Percentiles rank a stretch among this genome's conserved stretches.
These are phyloP conservation scores for Norana najaformis DNA, from an alignment of 2,888 invertebrate species.

Conservation along the genomic window DNA sequence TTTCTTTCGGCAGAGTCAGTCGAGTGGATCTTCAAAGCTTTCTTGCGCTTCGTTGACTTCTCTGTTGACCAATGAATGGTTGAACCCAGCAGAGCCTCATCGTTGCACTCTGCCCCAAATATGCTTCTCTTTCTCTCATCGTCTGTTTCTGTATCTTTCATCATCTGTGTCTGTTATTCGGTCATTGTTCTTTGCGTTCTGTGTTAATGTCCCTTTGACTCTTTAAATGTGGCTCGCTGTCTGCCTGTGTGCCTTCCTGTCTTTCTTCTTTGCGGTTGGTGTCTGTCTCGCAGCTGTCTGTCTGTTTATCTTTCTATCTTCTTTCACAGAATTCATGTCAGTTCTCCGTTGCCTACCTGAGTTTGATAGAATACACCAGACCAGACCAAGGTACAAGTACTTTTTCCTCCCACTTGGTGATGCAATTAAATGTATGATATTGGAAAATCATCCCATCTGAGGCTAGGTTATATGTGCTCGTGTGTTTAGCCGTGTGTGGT, in stretches of 20 bases:
- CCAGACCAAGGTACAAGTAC: not conserved
- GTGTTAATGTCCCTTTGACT: not conserved
- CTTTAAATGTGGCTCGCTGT: not conserved
- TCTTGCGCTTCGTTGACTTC: not conserved
- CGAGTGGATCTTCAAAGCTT: not conserved
- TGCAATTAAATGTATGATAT: not conserved
- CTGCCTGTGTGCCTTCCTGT: not conserved
- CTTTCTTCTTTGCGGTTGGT: not conserved
- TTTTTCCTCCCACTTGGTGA: not conserved
- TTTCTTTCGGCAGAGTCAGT: not conserved
- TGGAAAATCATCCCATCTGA: not conserved
- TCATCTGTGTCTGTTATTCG: not conserved
- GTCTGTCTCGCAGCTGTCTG: not conserved
- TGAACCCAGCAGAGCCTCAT: not conserved
- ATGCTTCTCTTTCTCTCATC: not conserved
- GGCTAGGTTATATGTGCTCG: not conserved
- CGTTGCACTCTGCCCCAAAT: not conserved
- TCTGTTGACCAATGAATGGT: not conserved
- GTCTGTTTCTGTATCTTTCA: not conserved
- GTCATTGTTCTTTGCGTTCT: not conserved
- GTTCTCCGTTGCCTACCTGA: too few relatives aligned
- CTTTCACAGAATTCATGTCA: not conserved
- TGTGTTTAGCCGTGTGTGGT: too few relatives aligned
- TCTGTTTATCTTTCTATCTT: too few relatives aligned
- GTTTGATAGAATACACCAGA: not conserved